Evolutionary conservation across 2,113 vertebrate species (phyloP).

Genomic region (Zeus faber): DNA sequence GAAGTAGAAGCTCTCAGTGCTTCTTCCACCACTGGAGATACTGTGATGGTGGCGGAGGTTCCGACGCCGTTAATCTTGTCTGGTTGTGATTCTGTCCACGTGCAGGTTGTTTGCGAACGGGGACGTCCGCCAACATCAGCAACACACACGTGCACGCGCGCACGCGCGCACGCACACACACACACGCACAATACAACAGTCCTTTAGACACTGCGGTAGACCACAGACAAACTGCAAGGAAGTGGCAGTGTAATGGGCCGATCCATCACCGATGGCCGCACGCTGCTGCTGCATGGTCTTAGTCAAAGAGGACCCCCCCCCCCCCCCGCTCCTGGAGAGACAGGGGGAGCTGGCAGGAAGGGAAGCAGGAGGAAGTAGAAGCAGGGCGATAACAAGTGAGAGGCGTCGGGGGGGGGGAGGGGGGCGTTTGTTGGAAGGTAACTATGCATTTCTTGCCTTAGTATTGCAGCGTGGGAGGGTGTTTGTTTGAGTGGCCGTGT

Average conservation of each 20-base stretch:
- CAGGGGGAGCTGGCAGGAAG: constrained; percentile 25
- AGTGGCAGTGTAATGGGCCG: constrained; percentile 67
- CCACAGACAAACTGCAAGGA: constrained; percentile 57
- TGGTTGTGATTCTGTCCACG: too few species aligned
- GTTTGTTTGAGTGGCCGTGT: too few species aligned
- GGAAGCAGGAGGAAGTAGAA: constrained; percentile 34
- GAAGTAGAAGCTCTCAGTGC: too few species aligned
- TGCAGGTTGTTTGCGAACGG: too few species aligned
- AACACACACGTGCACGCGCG: too few species aligned
- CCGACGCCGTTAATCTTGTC: too few species aligned
- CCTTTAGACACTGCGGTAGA: constrained; percentile 47
- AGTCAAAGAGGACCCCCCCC: constrained; percentile 53
- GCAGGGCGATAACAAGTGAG: constrained; percentile 34
- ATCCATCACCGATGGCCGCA: constrained; percentile 62
- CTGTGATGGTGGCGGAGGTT: too few species aligned
- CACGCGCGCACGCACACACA: constrained; percentile 1
- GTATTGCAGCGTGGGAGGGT: too few species aligned
- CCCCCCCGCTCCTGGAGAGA: constrained; percentile 49
- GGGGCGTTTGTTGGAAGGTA: background rate
- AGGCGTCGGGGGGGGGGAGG: background rate
- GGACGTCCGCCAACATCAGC: too few species aligned
- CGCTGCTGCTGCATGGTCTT: constrained; percentile 51
- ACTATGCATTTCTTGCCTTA: too few species aligned
- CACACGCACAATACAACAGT: constrained; percentile 29
- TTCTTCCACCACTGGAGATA: too few species aligned